Evolutionary conservation across 2,888 invertebrate genomes (phyloP).

Genomic region (Orthonevra nobilis): DNA sequence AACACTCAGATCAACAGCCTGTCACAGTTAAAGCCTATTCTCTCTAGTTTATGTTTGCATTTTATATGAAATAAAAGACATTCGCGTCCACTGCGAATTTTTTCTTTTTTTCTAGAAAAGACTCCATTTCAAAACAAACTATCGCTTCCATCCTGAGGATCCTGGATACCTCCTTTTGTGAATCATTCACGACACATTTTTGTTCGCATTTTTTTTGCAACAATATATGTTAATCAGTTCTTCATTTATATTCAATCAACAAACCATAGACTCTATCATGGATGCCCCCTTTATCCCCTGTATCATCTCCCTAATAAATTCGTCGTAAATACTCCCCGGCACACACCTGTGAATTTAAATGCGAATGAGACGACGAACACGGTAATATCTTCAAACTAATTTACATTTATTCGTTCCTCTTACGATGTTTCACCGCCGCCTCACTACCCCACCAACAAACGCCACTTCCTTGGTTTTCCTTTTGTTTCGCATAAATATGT

Average conservation of each 20-base stretch:
- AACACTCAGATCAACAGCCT: too few species aligned
- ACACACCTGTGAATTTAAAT: conserved; percentile 67
- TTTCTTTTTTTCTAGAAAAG: too few species aligned
- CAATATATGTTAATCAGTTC: not conserved
- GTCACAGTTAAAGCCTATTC: too few species aligned
- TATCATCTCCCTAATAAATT: conserved; percentile 55
- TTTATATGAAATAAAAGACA: too few species aligned
- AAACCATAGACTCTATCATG: conserved; percentile 28
- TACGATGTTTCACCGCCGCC: too few species aligned
- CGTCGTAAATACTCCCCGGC: conserved; percentile 49
- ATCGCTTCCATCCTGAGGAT: too few species aligned
- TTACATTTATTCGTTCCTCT: conserved; percentile 56
- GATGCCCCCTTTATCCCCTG: not conserved
- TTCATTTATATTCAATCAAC: conserved; percentile 66
- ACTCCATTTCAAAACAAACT: too few species aligned
- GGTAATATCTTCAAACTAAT: conserved; percentile 62
- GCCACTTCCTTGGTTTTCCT: conserved; percentile 10
- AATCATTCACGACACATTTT: not conserved
- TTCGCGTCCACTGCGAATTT: too few species aligned
- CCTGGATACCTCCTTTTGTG: not conserved
- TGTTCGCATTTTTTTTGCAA: not conserved
- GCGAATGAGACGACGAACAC: conserved; percentile 40
- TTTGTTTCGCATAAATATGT: conserved; percentile 43
- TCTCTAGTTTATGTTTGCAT: too few species aligned
- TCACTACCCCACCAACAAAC: not conserved